A percentile compares a stretch with the other conserved stretches of the same genome.
Conservation (phyloP, 37 sponge, comb jelly and placozoan genomes). For the Geodia barretti region DNA sequence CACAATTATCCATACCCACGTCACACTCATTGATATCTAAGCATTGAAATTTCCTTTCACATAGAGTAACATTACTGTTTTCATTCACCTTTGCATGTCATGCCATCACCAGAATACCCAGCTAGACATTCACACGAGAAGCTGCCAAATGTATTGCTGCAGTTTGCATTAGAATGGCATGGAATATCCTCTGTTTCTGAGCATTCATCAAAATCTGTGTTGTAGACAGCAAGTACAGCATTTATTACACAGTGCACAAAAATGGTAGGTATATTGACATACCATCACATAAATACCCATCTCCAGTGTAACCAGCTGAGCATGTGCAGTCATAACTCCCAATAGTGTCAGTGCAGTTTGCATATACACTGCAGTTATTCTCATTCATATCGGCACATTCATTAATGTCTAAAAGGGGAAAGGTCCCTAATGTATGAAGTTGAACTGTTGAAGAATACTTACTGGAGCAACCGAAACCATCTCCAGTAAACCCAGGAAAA, state of each 20-base stretch:
- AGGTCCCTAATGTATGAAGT: too few relatives aligned
- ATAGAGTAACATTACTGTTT: too few relatives aligned
- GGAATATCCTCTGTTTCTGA: neutral
- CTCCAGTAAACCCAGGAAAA: conserved; percentile 29
- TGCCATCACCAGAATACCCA: conserved; percentile 39
- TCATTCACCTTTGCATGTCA: neutral
- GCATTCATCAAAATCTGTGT: conserved; percentile 17
- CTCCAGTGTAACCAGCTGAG: conserved; percentile 15
- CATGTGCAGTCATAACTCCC: conserved; percentile 19
- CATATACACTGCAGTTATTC: conserved; percentile 1
- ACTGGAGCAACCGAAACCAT: conserved; percentile 27
- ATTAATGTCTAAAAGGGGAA: neutral
- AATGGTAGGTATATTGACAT: too few relatives aligned
- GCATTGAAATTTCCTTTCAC: neutral
- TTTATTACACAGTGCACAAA: too few relatives aligned
- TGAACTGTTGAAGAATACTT: too few relatives aligned
- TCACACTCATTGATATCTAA: conserved; percentile 26
- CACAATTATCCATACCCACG: neutral
- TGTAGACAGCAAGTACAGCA: too few relatives aligned
- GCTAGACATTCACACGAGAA: conserved; percentile 36
- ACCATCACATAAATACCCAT: conserved; percentile 15
- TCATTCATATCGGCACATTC: neutral
- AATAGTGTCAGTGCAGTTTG: conserved; percentile 12
- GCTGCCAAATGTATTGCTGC: conserved; percentile 42
- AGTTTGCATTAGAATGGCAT: conserved; percentile 17